Evolutionary conservation across 2,113 vertebrate species (phyloP), one percentile per base, ranked within the genome.

Genomic region (Boleophthalmus pectinirostris): DNA sequence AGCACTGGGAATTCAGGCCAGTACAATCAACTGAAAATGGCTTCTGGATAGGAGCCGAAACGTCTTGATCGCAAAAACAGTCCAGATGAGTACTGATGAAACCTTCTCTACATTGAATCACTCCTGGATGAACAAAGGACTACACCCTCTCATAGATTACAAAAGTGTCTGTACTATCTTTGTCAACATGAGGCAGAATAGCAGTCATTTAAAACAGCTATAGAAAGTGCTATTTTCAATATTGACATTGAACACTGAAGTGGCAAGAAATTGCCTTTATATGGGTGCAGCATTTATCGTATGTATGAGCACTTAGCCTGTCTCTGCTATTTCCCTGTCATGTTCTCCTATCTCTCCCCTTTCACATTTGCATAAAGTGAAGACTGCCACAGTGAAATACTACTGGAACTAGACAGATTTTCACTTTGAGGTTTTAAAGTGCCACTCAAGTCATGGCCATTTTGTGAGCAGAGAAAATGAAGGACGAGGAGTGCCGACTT

Each of bases 241-340:
- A 51, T 49, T 51, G 73, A 78, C 70, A 56, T 56, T 13, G 18
- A 64, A 64, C 33, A n/a, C 35, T 16, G 58, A 77, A 66, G 14
- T 68, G 73, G 68, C 65, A 66, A n/a, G 57, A 85, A 87, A 83
- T 66, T 38, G 58, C 60, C 33, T 69, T 15, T 8, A 3, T 25
- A 45, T 21, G 0, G 20, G 61, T 38, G 51, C 10, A 25, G 25
- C 23, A 68, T 75, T 53, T 70, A 35, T 60, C 5, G 1, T 18
- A 9, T 66, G 24, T 29, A 60, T 69, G 58, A 79, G 65, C 79
- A 73, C 68, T 84, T 84, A 68, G 35, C 76, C 71, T 71, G 79
- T 77, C 79, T 74, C 60, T 78, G 70, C 79, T 60, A 51, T 73
- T 38, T 20, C 67, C 54, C 69, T 76, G 66, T 69, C 58, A 60